Conservation (phyloP, 1,140 invertebrate species). For the Cepaea nemoralis region DNA sequence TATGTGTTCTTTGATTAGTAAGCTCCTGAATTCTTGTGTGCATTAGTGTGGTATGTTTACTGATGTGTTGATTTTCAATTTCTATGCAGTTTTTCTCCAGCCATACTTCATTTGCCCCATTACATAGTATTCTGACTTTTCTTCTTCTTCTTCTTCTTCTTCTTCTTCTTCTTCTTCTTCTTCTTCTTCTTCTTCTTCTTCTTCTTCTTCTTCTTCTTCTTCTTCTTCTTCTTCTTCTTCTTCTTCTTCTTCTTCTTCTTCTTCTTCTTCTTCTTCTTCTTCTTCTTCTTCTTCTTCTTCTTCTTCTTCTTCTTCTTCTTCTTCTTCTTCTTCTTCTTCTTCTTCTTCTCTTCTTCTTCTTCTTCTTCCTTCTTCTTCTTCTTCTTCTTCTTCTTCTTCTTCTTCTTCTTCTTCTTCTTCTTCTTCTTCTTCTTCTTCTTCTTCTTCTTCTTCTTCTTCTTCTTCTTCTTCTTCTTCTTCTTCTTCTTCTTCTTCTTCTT, state of each 20-base stretch:
- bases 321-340: background rate
- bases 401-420: no score
- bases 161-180: background rate
- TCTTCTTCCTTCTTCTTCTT: no score
- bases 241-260: background rate
- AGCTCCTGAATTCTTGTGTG: no score
- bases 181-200: conserved; percentile 38
- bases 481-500: no score
- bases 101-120: no score
- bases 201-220: conserved; percentile 34
- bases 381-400: no score
- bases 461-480: no score
- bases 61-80: no score
- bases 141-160: background rate
- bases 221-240: background rate
- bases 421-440: background rate
- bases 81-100: no score
- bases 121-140: conserved; percentile 22
- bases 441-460: background rate
- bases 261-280: background rate
- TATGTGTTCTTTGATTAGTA: no score
- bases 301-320: background rate
- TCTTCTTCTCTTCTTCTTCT: background rate
- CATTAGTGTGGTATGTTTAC: no score
- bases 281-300: no score